These are phyloP conservation scores for Anodontia alba DNA, from an alignment of 2,888 invertebrate genomes.

Conservation along the genomic window DNA sequence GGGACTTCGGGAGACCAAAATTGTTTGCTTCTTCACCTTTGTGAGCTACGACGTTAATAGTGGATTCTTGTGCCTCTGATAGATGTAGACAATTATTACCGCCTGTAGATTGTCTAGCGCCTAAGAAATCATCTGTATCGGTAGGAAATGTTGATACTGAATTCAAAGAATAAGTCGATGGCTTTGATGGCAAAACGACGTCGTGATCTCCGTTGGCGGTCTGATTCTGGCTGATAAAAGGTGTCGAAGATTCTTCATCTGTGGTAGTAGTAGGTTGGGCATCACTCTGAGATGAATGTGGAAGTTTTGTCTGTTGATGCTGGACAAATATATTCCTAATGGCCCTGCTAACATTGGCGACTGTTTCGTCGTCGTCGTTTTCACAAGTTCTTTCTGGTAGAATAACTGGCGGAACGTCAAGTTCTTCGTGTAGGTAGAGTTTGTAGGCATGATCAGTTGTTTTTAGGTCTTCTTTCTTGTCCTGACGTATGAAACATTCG, in stretches of 20 bases:
- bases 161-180: background rate
- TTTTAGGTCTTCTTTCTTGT: slow-evolving; percentile 39
- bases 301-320: background rate
- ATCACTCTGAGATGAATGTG: background rate
- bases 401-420: slow-evolving; percentile 52
- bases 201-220: background rate
- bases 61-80: background rate
- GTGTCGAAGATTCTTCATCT: background rate
- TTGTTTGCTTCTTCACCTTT: background rate
- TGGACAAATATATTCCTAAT: background rate
- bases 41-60: background rate
- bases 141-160: background rate
- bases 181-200: background rate
- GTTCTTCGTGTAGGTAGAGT: slow-evolving; percentile 62
- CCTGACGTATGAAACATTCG: slow-evolving; percentile 61
- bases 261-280: background rate
- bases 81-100: no score
- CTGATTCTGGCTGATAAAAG: background rate
- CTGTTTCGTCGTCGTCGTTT: background rate
- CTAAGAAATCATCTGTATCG: background rate
- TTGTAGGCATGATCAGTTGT: slow-evolving; percentile 43
- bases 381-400: slow-evolving; percentile 25
- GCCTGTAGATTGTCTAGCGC: background rate
- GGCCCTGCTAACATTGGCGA: background rate
- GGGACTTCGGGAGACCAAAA: background rate